Evolutionary conservation across 2,113 vertebrate genomes (phyloP).

Genomic region (Poeciliopsis occidentalis): DNA sequence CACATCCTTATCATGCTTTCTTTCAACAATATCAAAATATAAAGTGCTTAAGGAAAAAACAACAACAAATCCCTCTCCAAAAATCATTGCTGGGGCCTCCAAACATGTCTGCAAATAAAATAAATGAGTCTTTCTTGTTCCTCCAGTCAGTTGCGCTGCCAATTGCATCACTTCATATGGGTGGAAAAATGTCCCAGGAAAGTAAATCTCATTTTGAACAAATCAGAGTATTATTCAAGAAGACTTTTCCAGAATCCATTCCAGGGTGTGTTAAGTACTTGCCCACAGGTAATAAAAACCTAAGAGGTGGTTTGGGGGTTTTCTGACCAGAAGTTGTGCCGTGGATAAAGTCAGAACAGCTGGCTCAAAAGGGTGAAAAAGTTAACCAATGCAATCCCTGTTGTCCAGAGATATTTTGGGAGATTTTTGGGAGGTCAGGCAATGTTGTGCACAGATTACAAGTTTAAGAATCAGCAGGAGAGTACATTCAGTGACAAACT

Average conservation of each 20-base stretch:
- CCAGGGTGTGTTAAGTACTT: conserved; percentile 65
- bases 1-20: conserved; percentile 6
- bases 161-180: conserved; percentile 64
- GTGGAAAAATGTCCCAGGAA: conserved; percentile 63
- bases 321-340: conserved; percentile 11
- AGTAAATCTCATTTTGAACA: conserved; percentile 56
- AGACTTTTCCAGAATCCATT: conserved; percentile 68
- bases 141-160: conserved; percentile 31
- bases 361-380: neutral
- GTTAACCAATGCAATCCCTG: neutral
- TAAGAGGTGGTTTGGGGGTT: conserved; percentile 54
- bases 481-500: neutral
- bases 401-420: neutral
- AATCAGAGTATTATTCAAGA: conserved; percentile 47
- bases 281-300: conserved; percentile 56
- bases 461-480: conserved; percentile 1
- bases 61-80: neutral
- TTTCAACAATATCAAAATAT: conserved; percentile 10
- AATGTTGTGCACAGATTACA: neutral
- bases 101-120: conserved; percentile 17
- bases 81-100: neutral
- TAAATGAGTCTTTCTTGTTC: conserved; percentile 58
- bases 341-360: conserved; percentile 8
- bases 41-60: neutral
- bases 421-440: neutral